Evolutionary conservation across 2,113 vertebrate genomes (phyloP), one percentile per base, ranked within the genome.

Genomic region (Solea senegalensis): DNA sequence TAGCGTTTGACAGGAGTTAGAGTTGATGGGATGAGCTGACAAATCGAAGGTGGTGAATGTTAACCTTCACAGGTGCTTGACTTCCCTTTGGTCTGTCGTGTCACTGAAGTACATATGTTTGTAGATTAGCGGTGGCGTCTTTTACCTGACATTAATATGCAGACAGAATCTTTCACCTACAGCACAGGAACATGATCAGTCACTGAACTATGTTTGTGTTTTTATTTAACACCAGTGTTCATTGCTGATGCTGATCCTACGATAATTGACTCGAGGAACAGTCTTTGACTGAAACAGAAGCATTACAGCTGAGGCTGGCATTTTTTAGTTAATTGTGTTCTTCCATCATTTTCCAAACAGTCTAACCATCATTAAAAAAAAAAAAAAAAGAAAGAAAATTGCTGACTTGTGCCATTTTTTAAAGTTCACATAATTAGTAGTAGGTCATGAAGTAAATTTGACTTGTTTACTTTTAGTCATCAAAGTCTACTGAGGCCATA

Each of bases 41-140:
- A 84, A 69, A 88, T 81, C 81, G 78, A 88, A 34, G 84, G 88
- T 73, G 72, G 76, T 58, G 80, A 73, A 72, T 62, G 62, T 70
- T 86, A 79, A 89, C 87, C 82, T 86, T 89, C 84, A 71, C 65
- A 81, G 74, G 51, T 64, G 67, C 61, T 65, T 74, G 78, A 72
- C 62, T 80, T 82, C 44, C 28, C 73, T 61, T 56, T 74, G 65
- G 27, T 63, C 53, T 72, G 11, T 40, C 0, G 27, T 62, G 80
- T 66, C 65, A 60, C 52, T 28, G 6, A 59, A 14, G 41, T 59
- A 55, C 0, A 6, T 61, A 61, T 50, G 56, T 64, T 56, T 59
- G 45, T 52, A 61, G 69, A 87, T 82, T 63, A 72, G 49, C 78
- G 51, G 41, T 70, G 82, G 41, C 61, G 70, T 62, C 51, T 58